Evolutionary conservation across 2,888 invertebrate genomes (phyloP).

Genomic region (Germaria angustata): DNA sequence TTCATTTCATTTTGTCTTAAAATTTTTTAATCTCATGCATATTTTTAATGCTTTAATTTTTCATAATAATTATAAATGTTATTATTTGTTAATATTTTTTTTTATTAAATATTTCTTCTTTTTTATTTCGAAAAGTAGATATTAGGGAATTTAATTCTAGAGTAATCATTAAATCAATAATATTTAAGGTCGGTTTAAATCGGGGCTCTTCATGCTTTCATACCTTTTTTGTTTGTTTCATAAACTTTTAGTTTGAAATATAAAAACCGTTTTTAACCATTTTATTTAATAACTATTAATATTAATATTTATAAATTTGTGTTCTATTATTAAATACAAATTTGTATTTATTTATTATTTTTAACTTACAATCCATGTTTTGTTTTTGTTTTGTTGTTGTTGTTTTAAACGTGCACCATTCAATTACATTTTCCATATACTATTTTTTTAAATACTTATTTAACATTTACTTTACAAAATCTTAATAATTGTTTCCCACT

Average conservation of each 20-base stretch:
- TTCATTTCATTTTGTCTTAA: slow-evolving; percentile 14
- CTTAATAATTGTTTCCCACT: slow-evolving; percentile 6
- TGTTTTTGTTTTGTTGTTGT: too few relatives aligned
- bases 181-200: slow-evolving; percentile 29
- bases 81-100: slow-evolving; percentile 32
- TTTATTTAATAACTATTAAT: slow-evolving; percentile 17
- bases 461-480: slow-evolving; percentile 52
- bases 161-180: slow-evolving; percentile 36
- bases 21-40: slow-evolving; percentile 41
- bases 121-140: slow-evolving; percentile 43
- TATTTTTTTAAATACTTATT: slow-evolving; percentile 44
- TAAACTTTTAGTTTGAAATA: slow-evolving; percentile 45
- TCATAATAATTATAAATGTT: slow-evolving; percentile 41
- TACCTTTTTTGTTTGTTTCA: neutral
- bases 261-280: slow-evolving; percentile 48
- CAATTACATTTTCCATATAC: too few relatives aligned
- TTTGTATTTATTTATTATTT: slow-evolving; percentile 3
- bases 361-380: slow-evolving; percentile 53
- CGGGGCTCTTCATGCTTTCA: neutral
- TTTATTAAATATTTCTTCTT: slow-evolving; percentile 25
- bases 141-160: slow-evolving; percentile 54
- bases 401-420: slow-evolving; percentile 65
- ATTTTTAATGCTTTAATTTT: neutral
- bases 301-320: neutral
- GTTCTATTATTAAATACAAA: neutral